These are phyloP conservation scores for Gari tellinella DNA, from an alignment of 2,888 invertebrate species.

Conservation along the genomic window DNA sequence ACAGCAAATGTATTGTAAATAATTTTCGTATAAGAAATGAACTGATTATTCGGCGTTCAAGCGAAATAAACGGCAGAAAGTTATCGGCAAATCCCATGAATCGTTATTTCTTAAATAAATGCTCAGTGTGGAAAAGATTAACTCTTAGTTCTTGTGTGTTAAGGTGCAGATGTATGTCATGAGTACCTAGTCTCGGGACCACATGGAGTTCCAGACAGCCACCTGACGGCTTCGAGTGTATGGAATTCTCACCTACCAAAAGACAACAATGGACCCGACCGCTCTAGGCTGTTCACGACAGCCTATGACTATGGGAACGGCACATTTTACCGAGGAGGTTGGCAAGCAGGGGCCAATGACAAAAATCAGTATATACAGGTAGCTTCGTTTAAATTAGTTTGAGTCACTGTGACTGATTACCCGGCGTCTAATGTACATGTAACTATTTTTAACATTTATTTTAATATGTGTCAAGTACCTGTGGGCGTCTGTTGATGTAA, in stretches of 20 bases:
- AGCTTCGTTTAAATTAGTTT: too few relatives aligned
- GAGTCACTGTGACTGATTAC: too few relatives aligned
- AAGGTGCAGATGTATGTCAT: constrained; percentile 67
- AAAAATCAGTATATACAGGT: constrained; percentile 70
- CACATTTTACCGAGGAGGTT: constrained; percentile 64
- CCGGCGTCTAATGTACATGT: too few relatives aligned
- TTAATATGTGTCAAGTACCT: neutral
- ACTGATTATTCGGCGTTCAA: too few relatives aligned
- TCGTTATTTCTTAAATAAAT: too few relatives aligned
- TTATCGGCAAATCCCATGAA: too few relatives aligned
- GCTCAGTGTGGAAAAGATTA: too few relatives aligned
- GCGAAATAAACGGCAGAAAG: too few relatives aligned
- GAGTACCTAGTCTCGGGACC: constrained; percentile 66
- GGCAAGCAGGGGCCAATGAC: constrained; percentile 63
- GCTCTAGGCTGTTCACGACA: constrained; percentile 58
- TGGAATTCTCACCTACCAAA: constrained; percentile 61
- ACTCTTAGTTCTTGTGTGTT: too few relatives aligned
- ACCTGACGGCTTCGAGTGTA: constrained; percentile 59
- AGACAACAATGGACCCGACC: constrained; percentile 59
- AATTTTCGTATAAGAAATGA: too few relatives aligned
- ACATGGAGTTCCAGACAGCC: constrained; percentile 63
- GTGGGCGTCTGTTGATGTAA: neutral
- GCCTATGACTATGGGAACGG: constrained; percentile 63
- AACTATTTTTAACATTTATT: too few relatives aligned
- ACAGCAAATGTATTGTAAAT: too few relatives aligned